Conservation (phyloP, 2,888 invertebrate species). For the Fragum sueziense region DNA sequence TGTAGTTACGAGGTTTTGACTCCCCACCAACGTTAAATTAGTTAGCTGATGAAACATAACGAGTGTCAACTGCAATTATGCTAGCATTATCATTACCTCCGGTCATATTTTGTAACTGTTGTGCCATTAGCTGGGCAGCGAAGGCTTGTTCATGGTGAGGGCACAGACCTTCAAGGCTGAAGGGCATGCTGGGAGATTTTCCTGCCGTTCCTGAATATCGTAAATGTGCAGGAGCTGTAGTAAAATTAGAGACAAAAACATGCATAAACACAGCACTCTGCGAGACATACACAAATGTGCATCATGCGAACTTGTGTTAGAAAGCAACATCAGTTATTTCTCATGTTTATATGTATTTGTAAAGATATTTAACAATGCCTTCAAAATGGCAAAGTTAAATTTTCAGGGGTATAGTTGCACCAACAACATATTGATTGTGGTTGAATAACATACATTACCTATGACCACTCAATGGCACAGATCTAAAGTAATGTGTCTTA, state of each 20-base stretch:
- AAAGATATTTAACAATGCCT: no score
- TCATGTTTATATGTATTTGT: no score
- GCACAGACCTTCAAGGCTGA: conserved; percentile 74
- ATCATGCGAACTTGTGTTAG: conserved; percentile 9
- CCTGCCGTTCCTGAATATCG: conserved; percentile 75
- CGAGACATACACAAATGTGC: conserved; percentile 9
- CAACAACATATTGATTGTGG: no score
- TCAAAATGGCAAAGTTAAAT: no score
- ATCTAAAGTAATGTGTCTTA: no score
- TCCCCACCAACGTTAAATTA: no score
- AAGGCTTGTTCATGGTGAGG: conserved; percentile 79
- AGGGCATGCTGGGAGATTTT: conserved; percentile 64
- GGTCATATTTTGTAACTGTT: conserved; percentile 68
- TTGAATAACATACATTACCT: no score
- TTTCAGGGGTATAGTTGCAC: no score
- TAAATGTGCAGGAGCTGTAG: conserved; percentile 77
- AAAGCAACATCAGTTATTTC: neutral
- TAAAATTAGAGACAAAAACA: conserved; percentile 52
- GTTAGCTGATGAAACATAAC: neutral
- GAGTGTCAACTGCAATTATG: no score
- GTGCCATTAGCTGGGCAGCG: conserved; percentile 74
- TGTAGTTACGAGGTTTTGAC: no score
- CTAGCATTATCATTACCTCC: conserved; percentile 74
- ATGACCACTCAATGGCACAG: no score
- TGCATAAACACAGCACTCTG: conserved; percentile 45